phyloP scores from a whole-genome alignment of 92 coral and sea anemone genomes.

The Phenganax marumi region DNA sequence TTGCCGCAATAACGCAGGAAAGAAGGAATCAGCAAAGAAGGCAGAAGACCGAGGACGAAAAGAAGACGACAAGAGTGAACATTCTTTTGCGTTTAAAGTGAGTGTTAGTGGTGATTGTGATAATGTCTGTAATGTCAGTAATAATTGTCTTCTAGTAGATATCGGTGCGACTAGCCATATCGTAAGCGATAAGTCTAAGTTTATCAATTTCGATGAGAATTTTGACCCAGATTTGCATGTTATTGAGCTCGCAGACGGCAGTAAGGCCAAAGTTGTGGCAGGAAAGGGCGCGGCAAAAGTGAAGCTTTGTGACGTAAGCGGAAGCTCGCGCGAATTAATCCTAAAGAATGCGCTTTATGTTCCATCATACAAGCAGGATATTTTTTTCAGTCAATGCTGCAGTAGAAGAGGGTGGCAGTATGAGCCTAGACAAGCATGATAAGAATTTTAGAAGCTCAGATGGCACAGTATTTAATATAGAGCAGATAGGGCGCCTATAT shows the following conservation, averaged over 20 bases:
- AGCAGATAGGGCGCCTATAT: too few relatives aligned
- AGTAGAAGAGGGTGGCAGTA: constrained; percentile 24
- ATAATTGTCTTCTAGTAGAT: constrained; percentile 16
- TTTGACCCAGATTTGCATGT: constrained; percentile 17
- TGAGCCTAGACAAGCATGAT: constrained; percentile 11
- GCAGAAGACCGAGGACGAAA: constrained; percentile 3
- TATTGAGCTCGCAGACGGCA: constrained; percentile 44
- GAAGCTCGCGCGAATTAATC: constrained; percentile 12
- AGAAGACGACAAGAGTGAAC: neutral
- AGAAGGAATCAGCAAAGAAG: constrained; percentile 7
- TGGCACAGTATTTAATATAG: neutral
- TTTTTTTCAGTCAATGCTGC: constrained; percentile 50
- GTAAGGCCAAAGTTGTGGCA: constrained; percentile 39
- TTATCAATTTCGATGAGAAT: constrained; percentile 25
- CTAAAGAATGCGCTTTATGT: constrained; percentile 41
- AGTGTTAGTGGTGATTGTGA: neutral
- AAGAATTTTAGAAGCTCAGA: constrained; percentile 13
- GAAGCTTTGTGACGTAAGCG: constrained; percentile 9
- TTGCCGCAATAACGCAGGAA: neutral
- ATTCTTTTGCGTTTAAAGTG: neutral
- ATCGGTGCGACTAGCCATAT: constrained; percentile 38
- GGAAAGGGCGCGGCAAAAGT: constrained; percentile 30
- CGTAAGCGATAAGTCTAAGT: constrained; percentile 28
- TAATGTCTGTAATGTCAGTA: neutral
- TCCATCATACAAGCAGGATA: constrained; percentile 44